These are phyloP conservation scores for Sapajus apella DNA, from an alignment of 2,113 vertebrate genomes.

Conservation along the genomic window DNA sequence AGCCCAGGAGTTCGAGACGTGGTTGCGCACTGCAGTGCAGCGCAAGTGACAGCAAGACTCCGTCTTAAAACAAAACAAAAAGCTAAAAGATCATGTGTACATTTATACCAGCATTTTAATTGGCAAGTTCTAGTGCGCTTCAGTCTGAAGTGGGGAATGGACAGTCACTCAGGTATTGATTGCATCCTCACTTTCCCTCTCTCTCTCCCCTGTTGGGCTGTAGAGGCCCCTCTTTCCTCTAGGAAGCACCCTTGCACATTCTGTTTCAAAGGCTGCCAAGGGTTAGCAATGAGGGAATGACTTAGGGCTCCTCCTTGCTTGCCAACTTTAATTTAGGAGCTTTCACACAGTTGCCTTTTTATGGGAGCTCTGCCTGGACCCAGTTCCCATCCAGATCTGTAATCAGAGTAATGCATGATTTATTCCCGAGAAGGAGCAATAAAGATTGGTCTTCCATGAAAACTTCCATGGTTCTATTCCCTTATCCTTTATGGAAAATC, in stretches of 20 bases:
- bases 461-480: background rate
- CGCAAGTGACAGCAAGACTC: no score
- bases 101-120: background rate
- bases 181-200: background rate
- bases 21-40: no score
- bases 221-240: background rate
- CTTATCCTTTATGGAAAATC: slow-evolving; percentile 2
- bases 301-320: background rate
- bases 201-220: background rate
- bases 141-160: background rate
- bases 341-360: background rate
- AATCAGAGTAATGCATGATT: slow-evolving; percentile 11
- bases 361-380: background rate
- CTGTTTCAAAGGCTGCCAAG: background rate
- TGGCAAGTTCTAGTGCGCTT: background rate
- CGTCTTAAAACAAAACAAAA: background rate
- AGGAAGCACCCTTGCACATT: background rate
- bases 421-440: background rate
- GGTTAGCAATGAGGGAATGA: background rate
- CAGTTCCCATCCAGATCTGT: background rate
- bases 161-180: background rate
- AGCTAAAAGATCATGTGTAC: background rate
- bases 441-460: background rate
- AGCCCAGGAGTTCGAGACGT: no score
- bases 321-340: background rate